Evolutionary conservation across 2,113 vertebrate genomes (phyloP).

Genomic region (Phrynosoma blainvillii): DNA sequence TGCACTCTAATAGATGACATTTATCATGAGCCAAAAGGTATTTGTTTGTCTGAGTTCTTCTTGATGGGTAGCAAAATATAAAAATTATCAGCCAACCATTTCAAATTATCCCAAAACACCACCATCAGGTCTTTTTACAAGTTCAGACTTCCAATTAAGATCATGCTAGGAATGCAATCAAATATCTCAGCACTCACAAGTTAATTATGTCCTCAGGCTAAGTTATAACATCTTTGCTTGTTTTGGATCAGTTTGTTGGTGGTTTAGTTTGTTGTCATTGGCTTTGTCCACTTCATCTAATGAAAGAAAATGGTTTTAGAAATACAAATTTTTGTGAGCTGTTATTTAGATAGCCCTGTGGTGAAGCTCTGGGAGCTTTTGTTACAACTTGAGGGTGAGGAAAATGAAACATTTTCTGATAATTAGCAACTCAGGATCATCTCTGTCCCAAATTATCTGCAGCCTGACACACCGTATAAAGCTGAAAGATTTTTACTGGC

Average conservation of each 20-base stretch:
- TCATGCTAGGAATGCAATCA: slow-evolving; percentile 83
- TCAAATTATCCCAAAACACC: slow-evolving; percentile 63
- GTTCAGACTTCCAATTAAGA: slow-evolving; percentile 77
- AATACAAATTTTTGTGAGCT: slow-evolving; percentile 63
- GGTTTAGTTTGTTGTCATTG: slow-evolving; percentile 20
- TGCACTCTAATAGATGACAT: slow-evolving; percentile 63
- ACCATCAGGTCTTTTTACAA: slow-evolving; percentile 64
- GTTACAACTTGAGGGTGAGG: slow-evolving; percentile 51
- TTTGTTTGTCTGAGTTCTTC: slow-evolving; percentile 72
- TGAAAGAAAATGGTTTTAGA: slow-evolving; percentile 66
- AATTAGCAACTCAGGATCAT: slow-evolving; percentile 59
- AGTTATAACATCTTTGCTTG: slow-evolving; percentile 72
- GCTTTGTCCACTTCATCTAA: slow-evolving; percentile 78
- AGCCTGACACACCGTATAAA: slow-evolving; percentile 55
- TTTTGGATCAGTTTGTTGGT: slow-evolving; percentile 9
- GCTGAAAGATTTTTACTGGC: slow-evolving; percentile 38
- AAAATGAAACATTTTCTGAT: slow-evolving; percentile 56
- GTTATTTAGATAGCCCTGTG: slow-evolving; percentile 57
- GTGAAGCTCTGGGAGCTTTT: slow-evolving; percentile 67
- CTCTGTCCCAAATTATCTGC: slow-evolving; percentile 54
- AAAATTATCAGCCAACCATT: slow-evolving; percentile 71
- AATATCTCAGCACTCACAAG: slow-evolving; percentile 77
- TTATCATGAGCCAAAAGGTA: slow-evolving; percentile 72
- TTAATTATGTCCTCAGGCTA: slow-evolving; percentile 83
- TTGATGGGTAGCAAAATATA: slow-evolving; percentile 70